phyloP scores from a whole-genome alignment of 2,797 vertebrate genomes.

The Psittacula echo region DNA sequence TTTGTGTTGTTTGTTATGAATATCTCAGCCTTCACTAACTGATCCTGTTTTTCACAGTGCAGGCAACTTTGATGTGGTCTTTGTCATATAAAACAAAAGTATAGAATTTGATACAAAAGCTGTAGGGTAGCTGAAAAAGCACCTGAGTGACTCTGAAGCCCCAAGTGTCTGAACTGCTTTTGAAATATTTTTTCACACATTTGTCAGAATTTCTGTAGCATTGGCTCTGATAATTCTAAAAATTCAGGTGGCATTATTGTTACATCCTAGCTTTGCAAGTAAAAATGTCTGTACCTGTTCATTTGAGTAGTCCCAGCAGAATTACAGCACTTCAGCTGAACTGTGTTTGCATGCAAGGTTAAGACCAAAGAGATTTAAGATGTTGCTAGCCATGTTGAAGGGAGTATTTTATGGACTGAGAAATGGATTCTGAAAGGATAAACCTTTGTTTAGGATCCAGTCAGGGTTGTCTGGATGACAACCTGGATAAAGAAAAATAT shows the following conservation, averaged over 20 bases:
- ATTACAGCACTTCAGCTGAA: neutral
- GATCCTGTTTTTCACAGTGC: neutral
- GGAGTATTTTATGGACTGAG: neutral
- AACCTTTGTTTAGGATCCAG: neutral
- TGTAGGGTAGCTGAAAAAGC: neutral
- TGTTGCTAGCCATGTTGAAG: neutral
- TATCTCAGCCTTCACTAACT: neutral
- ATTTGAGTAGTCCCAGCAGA: neutral
- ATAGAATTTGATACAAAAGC: slow-evolving; percentile 20
- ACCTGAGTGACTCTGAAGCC: neutral
- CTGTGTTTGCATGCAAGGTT: neutral
- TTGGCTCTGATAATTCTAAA: neutral
- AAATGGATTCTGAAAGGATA: neutral
- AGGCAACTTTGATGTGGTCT: slow-evolving; percentile 38
- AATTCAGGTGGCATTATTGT: slow-evolving; percentile 18
- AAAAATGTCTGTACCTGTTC: neutral
- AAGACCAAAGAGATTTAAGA: neutral
- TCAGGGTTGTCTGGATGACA: neutral
- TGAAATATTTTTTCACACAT: neutral
- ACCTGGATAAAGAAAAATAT: neutral
- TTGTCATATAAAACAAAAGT: slow-evolving; percentile 1
- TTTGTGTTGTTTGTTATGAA: slow-evolving; percentile 41
- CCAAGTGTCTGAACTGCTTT: slow-evolving; percentile 6
- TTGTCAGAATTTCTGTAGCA: neutral
- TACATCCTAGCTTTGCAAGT: neutral